These are phyloP conservation scores for Drosophila lini DNA, from an alignment of 1,140 invertebrate species.

Conservation along the genomic window DNA sequence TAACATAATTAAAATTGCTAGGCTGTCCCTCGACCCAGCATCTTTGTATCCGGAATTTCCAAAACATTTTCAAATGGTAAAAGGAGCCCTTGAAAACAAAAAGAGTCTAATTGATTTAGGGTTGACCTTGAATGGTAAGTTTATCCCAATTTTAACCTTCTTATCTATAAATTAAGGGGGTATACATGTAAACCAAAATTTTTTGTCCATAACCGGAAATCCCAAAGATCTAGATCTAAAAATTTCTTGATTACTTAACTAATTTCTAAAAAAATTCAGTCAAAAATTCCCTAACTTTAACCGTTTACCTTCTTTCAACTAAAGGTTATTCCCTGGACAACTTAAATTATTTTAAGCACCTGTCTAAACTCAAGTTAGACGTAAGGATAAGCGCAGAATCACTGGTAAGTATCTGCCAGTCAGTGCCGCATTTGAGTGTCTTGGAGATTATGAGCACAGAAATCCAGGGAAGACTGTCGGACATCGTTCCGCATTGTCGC, in stretches of 20 bases:
- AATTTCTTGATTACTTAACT: too few relatives aligned
- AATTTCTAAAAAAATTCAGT: too few relatives aligned
- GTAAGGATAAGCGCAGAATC: neutral
- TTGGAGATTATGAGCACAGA: neutral
- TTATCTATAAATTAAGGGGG: neutral
- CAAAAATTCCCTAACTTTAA: too few relatives aligned
- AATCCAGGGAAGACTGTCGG: neutral
- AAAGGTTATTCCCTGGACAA: neutral
- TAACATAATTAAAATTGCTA: neutral
- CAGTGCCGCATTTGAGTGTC: neutral
- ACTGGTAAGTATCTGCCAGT: neutral
- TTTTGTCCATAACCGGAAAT: too few relatives aligned
- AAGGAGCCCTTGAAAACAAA: neutral
- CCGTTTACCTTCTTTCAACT: neutral
- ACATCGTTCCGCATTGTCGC: neutral
- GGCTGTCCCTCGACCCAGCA: neutral
- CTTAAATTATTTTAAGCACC: neutral
- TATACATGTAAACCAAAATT: too few relatives aligned
- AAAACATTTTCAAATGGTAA: slow-evolving; percentile 2
- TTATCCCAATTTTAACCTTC: neutral
- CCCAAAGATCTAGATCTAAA: too few relatives aligned
- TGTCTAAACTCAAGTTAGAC: neutral
- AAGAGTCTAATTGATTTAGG: fast-evolving
- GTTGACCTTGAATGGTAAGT: neutral
- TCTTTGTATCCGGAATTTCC: neutral